phyloP scores from a whole-genome alignment of 2,113 vertebrate species.

The Cyanoramphus novaezelandiae region DNA sequence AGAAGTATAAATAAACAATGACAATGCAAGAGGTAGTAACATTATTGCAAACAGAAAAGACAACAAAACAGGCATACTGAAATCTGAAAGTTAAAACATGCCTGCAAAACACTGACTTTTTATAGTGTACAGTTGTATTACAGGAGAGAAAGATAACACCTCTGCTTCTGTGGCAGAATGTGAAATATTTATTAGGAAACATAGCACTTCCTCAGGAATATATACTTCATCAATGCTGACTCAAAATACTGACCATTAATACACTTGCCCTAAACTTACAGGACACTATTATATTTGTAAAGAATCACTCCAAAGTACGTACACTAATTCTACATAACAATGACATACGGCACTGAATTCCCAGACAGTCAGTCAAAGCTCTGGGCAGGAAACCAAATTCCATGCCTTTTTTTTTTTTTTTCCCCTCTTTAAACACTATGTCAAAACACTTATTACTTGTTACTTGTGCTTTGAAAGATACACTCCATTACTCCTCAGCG shows the following conservation, averaged over 20 bases:
- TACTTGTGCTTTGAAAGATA: constrained; percentile 36
- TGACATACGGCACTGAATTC: constrained; percentile 28
- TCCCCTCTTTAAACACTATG: constrained; percentile 22
- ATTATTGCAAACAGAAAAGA: not conserved
- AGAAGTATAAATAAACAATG: not conserved
- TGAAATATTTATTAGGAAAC: not conserved
- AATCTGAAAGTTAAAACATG: not conserved
- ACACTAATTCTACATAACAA: not conserved
- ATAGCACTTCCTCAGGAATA: not conserved
- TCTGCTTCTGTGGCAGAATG: not conserved
- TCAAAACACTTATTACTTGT: constrained; percentile 43
- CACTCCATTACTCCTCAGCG: constrained; percentile 10
- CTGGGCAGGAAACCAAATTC: constrained; percentile 44
- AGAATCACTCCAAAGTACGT: not conserved
- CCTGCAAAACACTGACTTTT: not conserved
- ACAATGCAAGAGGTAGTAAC: not conserved
- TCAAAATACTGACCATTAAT: not conserved
- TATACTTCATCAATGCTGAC: not conserved
- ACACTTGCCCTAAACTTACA: not conserved
- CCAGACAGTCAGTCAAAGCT: constrained; percentile 65
- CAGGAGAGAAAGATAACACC: not conserved
- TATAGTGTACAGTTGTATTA: not conserved
- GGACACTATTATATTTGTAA: not conserved
- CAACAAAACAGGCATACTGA: not conserved
- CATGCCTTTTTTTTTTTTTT: not conserved